Percentiles rank a stretch among this genome's conserved stretches.
Conservation (phyloP, 2,888 invertebrate species). For the Nemotelus nigrinus region DNA sequence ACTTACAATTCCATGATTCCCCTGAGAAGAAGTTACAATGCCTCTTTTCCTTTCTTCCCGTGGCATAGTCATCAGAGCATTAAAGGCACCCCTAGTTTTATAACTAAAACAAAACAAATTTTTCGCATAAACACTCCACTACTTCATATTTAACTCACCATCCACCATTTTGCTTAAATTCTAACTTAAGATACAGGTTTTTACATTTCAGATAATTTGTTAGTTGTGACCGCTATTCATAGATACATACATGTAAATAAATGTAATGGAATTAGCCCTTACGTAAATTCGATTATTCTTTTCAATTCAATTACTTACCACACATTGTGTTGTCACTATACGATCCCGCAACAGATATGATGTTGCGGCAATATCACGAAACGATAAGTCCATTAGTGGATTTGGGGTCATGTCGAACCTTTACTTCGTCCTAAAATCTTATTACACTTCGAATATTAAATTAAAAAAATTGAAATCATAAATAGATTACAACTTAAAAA, state of each 20-base stretch:
- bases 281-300: neutral
- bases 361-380: slow-evolving; percentile 33
- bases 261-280: neutral
- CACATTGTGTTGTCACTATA: slow-evolving; percentile 19
- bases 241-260: neutral
- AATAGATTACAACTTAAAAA: slow-evolving; percentile 36
- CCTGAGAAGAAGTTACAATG: slow-evolving; percentile 25
- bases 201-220: slow-evolving; percentile 16
- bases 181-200: slow-evolving; percentile 10
- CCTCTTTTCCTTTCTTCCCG: slow-evolving; percentile 21
- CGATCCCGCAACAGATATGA: slow-evolving; percentile 19
- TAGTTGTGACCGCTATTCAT: slow-evolving; percentile 9
- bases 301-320: neutral
- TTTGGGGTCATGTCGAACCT: slow-evolving; percentile 17
- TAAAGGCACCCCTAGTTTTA: slow-evolving; percentile 33
- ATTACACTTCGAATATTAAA: neutral
- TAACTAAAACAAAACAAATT: slow-evolving; percentile 5
- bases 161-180: slow-evolving; percentile 33
- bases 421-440: neutral
- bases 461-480: slow-evolving; percentile 9
- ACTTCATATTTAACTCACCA: neutral
- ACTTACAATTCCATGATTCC: slow-evolving; percentile 29
- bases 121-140: neutral
- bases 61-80: slow-evolving; percentile 13
- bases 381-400: slow-evolving; percentile 30